Conservation (phyloP, 2,113 vertebrate genomes). For the Brachyhypopomus gauderio region DNA sequence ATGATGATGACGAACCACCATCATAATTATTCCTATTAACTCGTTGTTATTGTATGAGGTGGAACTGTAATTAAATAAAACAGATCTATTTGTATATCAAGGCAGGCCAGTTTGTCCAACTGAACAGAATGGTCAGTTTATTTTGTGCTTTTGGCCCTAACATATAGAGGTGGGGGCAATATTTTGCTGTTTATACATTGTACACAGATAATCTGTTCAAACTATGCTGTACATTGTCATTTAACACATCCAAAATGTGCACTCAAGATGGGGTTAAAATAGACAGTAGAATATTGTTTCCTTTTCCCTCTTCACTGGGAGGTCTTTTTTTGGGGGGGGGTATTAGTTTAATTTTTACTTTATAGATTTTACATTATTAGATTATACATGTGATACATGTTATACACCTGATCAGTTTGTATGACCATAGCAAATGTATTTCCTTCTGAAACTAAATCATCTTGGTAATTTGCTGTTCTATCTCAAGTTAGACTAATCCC, state of each 20-base stretch:
- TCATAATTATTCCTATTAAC: constrained; percentile 62
- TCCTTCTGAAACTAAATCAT: constrained; percentile 14
- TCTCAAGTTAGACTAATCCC: constrained; percentile 2
- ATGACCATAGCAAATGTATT: background rate
- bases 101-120: constrained; percentile 50
- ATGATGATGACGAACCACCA: constrained; percentile 57
- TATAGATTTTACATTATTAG: background rate
- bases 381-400: constrained; percentile 5
- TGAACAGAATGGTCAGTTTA: constrained; percentile 26
- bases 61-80: constrained; percentile 65
- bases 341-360: background rate
- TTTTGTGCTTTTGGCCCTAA: constrained; percentile 20
- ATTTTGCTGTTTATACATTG: constrained; percentile 30
- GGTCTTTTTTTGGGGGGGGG: background rate
- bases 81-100: constrained; percentile 64
- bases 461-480: background rate
- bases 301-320: background rate
- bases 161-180: constrained; percentile 62
- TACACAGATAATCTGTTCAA: constrained; percentile 23
- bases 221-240: constrained; percentile 39
- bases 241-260: constrained; percentile 37
- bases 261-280: constrained; percentile 20
- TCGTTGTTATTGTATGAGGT: constrained; percentile 68
- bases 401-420: background rate
- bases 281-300: constrained; percentile 7